Conservation (phyloP, 2,113 vertebrate genomes). For the Seriola aureovittata region DNA sequence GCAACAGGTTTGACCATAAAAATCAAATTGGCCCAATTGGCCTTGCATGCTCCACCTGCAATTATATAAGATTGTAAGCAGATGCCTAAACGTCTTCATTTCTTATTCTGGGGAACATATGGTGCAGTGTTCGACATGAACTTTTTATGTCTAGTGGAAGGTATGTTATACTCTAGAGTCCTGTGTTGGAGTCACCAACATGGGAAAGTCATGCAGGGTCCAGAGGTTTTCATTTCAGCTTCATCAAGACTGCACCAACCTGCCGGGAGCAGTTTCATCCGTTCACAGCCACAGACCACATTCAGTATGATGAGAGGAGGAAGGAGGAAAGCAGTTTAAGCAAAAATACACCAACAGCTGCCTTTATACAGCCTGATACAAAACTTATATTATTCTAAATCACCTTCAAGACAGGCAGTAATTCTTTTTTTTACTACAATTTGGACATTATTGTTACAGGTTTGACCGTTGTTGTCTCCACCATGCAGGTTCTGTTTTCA, state of each 20-base stretch:
- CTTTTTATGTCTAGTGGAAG: constrained; percentile 48
- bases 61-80: constrained; percentile 97
- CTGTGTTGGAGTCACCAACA: not conserved
- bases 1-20: constrained; percentile 91
- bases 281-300: not conserved
- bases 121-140: constrained; percentile 72
- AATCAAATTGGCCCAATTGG: constrained; percentile 96
- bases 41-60: constrained; percentile 93
- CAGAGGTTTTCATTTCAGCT: constrained; percentile 11
- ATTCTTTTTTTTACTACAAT: too few relatives aligned
- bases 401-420: too few relatives aligned
- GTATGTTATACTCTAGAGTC: constrained; percentile 49
- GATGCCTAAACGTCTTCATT: constrained; percentile 88
- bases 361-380: too few relatives aligned
- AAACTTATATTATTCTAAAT: too few relatives aligned
- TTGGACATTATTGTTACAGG: too few relatives aligned
- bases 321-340: too few relatives aligned
- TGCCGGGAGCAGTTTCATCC: not conserved
- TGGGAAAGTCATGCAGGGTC: not conserved
- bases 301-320: not conserved
- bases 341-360: too few relatives aligned
- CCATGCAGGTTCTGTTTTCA: too few relatives aligned
- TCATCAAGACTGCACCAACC: not conserved
- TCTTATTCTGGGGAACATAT: constrained; percentile 90
- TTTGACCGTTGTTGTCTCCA: too few relatives aligned